Conservation (phyloP, 2,797 vertebrate species). For the Hemibagrus guttatus region DNA sequence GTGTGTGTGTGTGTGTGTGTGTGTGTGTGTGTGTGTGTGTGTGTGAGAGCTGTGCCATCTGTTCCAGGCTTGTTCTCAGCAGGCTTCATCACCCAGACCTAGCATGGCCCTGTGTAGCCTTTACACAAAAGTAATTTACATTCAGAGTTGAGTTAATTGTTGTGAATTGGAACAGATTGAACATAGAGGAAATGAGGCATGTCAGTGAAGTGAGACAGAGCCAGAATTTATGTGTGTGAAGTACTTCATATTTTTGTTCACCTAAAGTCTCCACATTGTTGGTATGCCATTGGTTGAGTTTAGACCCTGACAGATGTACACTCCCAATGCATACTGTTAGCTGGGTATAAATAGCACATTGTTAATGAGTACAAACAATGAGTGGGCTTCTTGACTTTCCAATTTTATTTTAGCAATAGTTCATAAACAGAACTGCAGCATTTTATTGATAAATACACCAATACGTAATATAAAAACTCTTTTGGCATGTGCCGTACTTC, state of each 20-base stretch:
- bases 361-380: too few species aligned
- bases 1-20: background rate
- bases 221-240: background rate
- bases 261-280: background rate
- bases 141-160: background rate
- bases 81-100: constrained; percentile 10
- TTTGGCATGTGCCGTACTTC: background rate
- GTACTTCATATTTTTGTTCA: background rate
- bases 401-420: background rate
- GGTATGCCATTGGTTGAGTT: background rate
- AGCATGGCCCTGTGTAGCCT: constrained; percentile 1
- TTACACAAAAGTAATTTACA: background rate
- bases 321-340: background rate
- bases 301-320: background rate
- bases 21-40: background rate
- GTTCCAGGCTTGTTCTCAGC: constrained; percentile 19
- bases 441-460: background rate
- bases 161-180: background rate
- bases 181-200: background rate
- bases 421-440: too few species aligned
- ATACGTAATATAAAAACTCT: background rate
- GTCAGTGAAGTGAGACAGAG: background rate
- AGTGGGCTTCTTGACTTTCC: background rate
- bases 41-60: constrained; percentile 7
- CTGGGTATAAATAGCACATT: background rate